A percentile compares a stretch with the other conserved stretches of the same genome.
phyloP scores from a whole-genome alignment of 2,888 invertebrate genomes.

The Cerastoderma edule region DNA sequence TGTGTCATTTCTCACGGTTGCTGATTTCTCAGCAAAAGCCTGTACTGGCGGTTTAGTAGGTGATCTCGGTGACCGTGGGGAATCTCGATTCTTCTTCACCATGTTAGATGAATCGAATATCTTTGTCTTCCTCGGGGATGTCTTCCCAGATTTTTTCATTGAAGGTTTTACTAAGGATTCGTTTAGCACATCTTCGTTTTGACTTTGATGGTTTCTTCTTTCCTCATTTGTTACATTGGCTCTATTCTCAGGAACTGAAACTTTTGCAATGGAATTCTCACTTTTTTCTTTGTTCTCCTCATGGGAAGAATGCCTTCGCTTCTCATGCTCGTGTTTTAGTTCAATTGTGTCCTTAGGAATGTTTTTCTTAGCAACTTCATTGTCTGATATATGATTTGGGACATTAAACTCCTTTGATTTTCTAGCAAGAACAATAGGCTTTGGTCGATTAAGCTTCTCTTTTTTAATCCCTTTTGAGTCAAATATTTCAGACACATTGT shows the following conservation, averaged over 20 bases:
- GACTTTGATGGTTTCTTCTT: background rate
- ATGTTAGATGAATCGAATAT: slow-evolving; percentile 66
- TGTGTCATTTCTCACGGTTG: background rate
- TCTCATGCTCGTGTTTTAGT: slow-evolving; percentile 51
- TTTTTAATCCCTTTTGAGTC: slow-evolving; percentile 50
- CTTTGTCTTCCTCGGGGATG: slow-evolving; percentile 60
- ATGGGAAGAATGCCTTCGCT: background rate
- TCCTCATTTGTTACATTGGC: background rate
- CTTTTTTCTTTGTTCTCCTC: background rate
- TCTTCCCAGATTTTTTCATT: slow-evolving; percentile 43
- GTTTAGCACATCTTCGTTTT: slow-evolving; percentile 15
- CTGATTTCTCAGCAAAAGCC: background rate
- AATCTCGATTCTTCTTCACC: slow-evolving; percentile 40
- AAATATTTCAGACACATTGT: slow-evolving; percentile 48
- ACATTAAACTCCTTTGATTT: slow-evolving; percentile 21
- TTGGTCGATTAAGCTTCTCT: slow-evolving; percentile 30
- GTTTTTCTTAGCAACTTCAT: slow-evolving; percentile 7
- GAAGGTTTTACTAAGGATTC: slow-evolving; percentile 22
- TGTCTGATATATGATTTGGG: slow-evolving; percentile 17
- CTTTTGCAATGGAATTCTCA: background rate
- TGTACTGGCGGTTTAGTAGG: background rate
- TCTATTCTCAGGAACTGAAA: background rate
- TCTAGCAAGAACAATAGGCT: slow-evolving; percentile 37
- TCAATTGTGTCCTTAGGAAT: slow-evolving; percentile 56
- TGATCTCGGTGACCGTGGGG: slow-evolving; percentile 33